Evolutionary conservation across 2,113 vertebrate species (phyloP).

Genomic region (Tetrao urogallus): DNA sequence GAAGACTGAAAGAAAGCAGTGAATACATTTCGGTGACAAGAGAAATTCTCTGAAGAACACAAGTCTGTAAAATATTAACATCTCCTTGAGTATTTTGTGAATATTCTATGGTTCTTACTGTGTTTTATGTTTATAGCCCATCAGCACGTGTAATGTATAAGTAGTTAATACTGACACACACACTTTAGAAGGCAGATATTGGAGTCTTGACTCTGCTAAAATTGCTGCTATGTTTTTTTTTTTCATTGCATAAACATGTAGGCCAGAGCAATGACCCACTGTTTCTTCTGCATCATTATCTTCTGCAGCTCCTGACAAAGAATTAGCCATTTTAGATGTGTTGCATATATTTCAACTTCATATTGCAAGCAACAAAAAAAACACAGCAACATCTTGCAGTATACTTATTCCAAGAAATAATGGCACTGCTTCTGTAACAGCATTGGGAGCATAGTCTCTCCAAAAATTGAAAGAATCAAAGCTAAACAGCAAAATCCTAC

Average conservation of each 20-base stretch:
- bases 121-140: neutral
- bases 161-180: neutral
- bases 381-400: neutral
- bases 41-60: neutral
- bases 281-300: neutral
- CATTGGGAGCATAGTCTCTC: neutral
- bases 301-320: neutral
- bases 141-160: neutral
- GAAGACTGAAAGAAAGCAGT: neutral
- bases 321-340: neutral
- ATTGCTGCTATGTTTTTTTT: neutral
- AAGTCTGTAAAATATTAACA: neutral
- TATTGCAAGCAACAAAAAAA: neutral
- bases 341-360: neutral
- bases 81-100: neutral
- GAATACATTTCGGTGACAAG: fast-evolving
- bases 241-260: neutral
- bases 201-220: neutral
- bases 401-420: neutral
- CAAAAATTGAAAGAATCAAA: neutral
- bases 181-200: neutral
- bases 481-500: neutral
- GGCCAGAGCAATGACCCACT: neutral
- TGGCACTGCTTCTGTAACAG: neutral
- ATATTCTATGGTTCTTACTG: neutral